Conservation (phyloP, 2,113 vertebrate genomes). For the Caloenas nicobarica region DNA sequence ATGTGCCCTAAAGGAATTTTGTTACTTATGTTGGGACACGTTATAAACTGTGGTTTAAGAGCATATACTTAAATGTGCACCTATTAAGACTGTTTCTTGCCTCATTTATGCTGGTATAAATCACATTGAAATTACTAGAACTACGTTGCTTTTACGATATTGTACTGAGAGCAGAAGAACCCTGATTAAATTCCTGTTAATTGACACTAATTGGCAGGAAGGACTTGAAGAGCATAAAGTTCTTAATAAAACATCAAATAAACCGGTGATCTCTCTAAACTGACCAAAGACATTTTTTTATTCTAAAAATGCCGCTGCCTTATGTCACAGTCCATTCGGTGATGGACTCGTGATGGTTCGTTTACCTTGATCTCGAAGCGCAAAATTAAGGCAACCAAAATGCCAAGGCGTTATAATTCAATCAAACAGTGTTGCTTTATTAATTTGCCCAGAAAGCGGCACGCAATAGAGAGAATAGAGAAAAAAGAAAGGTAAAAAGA, state of each 20-base stretch:
- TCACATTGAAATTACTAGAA: neutral
- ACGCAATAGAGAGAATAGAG: no score
- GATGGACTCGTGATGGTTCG: no score
- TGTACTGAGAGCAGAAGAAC: neutral
- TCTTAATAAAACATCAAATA: slow-evolving; percentile 47
- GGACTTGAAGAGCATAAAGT: slow-evolving; percentile 9
- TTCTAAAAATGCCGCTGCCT: neutral
- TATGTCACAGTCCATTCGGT: no score
- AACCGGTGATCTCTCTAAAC: slow-evolving; percentile 22
- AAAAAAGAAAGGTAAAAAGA: no score
- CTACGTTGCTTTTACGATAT: neutral
- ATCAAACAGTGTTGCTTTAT: no score
- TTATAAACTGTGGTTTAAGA: slow-evolving; percentile 12
- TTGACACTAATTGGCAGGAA: slow-evolving; percentile 44
- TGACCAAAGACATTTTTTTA: slow-evolving; percentile 2
- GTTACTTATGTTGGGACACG: neutral
- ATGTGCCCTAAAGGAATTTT: neutral
- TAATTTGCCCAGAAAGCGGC: no score
- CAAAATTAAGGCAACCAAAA: no score
- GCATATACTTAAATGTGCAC: neutral
- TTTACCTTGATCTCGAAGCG: no score
- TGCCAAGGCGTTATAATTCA: no score
- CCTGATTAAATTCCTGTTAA: slow-evolving; percentile 40
- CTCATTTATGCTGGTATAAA: slow-evolving; percentile 2
- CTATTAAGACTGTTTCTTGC: slow-evolving; percentile 28